phyloP scores from a whole-genome alignment of 2,797 vertebrate genomes.

The Lemur catta region DNA sequence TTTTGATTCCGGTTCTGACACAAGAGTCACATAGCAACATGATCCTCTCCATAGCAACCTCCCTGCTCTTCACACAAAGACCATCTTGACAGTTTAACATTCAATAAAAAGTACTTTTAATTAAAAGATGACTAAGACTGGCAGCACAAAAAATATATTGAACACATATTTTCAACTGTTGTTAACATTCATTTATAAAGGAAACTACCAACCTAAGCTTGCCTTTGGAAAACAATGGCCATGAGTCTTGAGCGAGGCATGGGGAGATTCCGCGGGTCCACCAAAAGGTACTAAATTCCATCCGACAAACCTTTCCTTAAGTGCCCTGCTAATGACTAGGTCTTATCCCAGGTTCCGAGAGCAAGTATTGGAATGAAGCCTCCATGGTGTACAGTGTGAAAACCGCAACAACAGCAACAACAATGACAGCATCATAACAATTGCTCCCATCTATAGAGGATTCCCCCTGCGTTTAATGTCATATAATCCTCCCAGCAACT shows the following conservation, averaged over 20 bases:
- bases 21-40: constrained; percentile 63
- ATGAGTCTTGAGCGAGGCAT: background rate
- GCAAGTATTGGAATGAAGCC: background rate
- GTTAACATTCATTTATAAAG: background rate
- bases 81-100: constrained; percentile 62
- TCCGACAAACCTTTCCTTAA: background rate
- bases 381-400: rapidly evolving
- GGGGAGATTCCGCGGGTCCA: background rate
- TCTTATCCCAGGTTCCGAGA: background rate
- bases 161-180: constrained; percentile 2
- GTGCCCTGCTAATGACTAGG: background rate
- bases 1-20: constrained; percentile 65
- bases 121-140: constrained; percentile 70
- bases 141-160: constrained; percentile 40
- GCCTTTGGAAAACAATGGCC: background rate
- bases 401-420: background rate
- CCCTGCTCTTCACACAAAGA: constrained; percentile 52
- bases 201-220: background rate
- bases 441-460: rapidly evolving
- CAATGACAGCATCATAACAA: rapidly evolving
- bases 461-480: rapidly evolving
- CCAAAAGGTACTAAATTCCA: background rate
- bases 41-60: constrained; percentile 66
- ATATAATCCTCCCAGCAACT: rapidly evolving
- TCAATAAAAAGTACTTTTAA: constrained; percentile 76